phyloP scores from a whole-genome alignment of 2,888 invertebrate genomes.

The Neelides folsomi region DNA sequence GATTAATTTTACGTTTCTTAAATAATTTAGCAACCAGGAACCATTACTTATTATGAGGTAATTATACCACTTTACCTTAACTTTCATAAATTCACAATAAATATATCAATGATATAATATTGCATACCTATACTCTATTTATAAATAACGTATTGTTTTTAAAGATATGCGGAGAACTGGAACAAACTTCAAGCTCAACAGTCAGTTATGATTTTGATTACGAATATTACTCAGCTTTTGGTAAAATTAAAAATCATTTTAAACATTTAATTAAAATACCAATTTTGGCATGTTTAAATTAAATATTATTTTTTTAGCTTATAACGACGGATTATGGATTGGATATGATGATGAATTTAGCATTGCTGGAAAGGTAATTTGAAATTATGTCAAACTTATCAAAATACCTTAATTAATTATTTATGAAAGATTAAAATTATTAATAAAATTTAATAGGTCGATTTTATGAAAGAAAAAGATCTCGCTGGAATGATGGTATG shows the following conservation, averaged over 20 bases:
- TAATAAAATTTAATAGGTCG: slow-evolving; percentile 6
- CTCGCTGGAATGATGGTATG: slow-evolving; percentile 6
- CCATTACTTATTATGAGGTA: slow-evolving; percentile 3
- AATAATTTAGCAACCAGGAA: neutral
- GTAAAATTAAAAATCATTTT: too few species aligned
- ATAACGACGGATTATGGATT: neutral
- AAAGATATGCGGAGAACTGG: neutral
- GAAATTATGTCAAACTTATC: neutral
- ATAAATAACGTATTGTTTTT: too few species aligned
- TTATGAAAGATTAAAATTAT: too few species aligned
- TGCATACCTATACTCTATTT: too few species aligned
- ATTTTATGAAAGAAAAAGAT: neutral
- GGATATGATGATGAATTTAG: slow-evolving; percentile 6
- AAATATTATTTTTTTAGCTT: neutral
- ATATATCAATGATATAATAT: neutral
- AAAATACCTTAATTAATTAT: neutral
- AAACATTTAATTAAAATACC: too few species aligned
- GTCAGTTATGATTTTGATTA: slow-evolving; percentile 2
- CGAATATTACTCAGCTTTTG: slow-evolving; percentile 1
- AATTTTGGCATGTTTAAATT: too few species aligned
- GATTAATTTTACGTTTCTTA: too few species aligned
- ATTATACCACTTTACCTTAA: neutral
- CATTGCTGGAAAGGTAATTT: slow-evolving; percentile 1
- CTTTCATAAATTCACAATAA: neutral
- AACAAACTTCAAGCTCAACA: neutral